A percentile compares a stretch with the other conserved stretches of the same genome.
These are phyloP conservation scores for Eurystomus gularis DNA, from an alignment of 2,113 vertebrate genomes.

Conservation along the genomic window DNA sequence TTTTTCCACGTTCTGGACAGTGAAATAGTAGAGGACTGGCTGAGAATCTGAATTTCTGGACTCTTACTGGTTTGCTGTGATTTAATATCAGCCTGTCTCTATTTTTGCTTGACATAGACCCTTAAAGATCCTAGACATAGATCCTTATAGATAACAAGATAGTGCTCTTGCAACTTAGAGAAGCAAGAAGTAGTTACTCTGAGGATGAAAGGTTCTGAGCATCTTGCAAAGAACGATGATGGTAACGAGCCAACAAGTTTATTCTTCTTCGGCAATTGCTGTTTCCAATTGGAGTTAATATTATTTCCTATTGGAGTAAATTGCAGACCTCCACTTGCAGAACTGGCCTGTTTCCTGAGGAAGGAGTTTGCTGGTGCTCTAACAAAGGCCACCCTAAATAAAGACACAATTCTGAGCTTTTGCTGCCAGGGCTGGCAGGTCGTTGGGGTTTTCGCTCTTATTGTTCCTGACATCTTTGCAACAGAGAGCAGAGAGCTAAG, in stretches of 20 bases:
- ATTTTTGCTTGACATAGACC: background rate
- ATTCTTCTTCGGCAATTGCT: background rate
- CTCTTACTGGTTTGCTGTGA: background rate
- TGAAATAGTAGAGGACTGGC: background rate
- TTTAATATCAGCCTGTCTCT: background rate
- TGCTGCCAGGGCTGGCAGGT: background rate
- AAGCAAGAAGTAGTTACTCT: no score
- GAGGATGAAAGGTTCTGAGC: background rate
- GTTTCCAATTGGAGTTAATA: constrained; percentile 29
- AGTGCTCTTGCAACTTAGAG: background rate
- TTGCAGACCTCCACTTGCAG: background rate
- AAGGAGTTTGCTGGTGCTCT: constrained; percentile 52
- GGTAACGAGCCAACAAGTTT: background rate
- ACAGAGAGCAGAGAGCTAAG: background rate
- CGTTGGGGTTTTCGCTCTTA: background rate
- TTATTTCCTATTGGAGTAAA: constrained; percentile 55
- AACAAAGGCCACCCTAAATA: constrained; percentile 16
- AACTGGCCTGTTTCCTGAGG: constrained; percentile 49
- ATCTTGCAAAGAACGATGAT: accelerated
- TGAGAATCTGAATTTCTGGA: background rate
- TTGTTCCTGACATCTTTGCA: constrained; percentile 20
- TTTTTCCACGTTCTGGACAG: background rate
- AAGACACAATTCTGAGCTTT: background rate
- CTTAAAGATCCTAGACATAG: background rate
- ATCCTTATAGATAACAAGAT: background rate